These are phyloP conservation scores for Agapornis canus DNA, from an alignment of 2,797 vertebrate genomes.

Conservation along the genomic window DNA sequence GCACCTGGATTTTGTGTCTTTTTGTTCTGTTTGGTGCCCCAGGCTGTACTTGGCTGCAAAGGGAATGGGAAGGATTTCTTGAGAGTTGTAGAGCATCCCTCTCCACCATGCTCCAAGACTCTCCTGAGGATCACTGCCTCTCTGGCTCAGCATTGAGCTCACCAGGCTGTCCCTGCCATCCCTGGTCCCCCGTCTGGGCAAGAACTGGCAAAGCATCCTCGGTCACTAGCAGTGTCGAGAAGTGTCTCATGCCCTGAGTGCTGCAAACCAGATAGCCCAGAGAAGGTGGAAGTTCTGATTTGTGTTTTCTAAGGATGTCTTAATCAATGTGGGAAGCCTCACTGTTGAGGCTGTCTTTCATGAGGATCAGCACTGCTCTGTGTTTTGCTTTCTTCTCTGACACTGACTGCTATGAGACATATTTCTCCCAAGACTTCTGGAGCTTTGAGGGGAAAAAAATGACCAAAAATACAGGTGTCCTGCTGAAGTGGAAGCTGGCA, in stretches of 20 bases:
- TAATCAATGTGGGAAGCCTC: background rate
- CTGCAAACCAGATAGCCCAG: background rate
- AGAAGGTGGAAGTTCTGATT: background rate
- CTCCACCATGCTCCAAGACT: background rate
- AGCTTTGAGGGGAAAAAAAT: background rate
- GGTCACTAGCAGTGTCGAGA: background rate
- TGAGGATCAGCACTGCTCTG: background rate
- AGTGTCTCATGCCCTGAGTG: background rate
- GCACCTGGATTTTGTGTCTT: background rate
- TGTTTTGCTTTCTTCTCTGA: background rate
- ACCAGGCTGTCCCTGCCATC: background rate
- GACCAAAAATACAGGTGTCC: background rate
- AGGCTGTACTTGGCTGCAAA: background rate
- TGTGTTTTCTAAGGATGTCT: background rate
- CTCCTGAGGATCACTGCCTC: background rate
- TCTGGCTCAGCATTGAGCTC: background rate
- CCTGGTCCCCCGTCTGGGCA: fast-evolving
- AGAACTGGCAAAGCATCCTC: background rate
- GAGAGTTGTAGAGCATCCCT: background rate
- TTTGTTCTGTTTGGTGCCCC: background rate
- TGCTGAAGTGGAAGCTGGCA: background rate
- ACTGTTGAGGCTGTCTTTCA: background rate
- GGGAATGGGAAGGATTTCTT: background rate
- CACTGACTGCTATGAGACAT: background rate
- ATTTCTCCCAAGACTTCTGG: background rate